Percentiles rank a stretch among this genome's conserved stretches.
phyloP scores from a whole-genome alignment of 2,797 vertebrate species.

The Lemur catta region DNA sequence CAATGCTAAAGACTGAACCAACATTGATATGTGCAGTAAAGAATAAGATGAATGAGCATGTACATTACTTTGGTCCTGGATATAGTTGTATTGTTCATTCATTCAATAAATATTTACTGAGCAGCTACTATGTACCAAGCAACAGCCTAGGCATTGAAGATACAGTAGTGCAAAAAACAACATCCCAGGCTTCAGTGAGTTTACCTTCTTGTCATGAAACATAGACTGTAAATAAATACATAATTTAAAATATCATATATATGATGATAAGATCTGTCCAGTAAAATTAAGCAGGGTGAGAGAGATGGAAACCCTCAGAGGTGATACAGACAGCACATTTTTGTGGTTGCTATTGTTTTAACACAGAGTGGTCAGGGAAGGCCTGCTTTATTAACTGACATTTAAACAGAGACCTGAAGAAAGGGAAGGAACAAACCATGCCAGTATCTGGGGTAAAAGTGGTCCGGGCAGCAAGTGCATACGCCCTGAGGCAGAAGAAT shows the following conservation, averaged over 20 bases:
- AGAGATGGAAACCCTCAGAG: neutral
- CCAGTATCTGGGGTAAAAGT: neutral
- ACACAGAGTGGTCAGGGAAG: neutral
- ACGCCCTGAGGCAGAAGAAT: neutral
- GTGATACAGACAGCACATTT: neutral
- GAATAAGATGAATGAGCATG: neutral
- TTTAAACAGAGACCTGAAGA: neutral
- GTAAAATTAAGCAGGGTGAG: neutral
- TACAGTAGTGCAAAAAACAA: neutral
- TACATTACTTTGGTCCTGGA: neutral
- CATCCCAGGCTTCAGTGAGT: neutral
- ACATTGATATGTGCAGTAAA: neutral
- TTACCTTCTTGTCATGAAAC: neutral
- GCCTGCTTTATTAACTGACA: neutral
- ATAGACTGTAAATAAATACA: neutral
- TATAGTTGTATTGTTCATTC: neutral
- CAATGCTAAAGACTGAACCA: neutral
- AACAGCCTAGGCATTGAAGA: neutral
- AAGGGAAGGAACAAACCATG: neutral
- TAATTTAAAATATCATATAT: neutral
- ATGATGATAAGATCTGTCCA: neutral
- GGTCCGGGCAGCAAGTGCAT: neutral
- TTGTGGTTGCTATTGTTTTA: neutral
- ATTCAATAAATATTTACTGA: conserved; percentile 10
- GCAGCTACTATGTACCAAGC: neutral